Base-by-base conservation (phyloP, 2,113 vertebrate species). In the Tyrannus savana region DNA sequence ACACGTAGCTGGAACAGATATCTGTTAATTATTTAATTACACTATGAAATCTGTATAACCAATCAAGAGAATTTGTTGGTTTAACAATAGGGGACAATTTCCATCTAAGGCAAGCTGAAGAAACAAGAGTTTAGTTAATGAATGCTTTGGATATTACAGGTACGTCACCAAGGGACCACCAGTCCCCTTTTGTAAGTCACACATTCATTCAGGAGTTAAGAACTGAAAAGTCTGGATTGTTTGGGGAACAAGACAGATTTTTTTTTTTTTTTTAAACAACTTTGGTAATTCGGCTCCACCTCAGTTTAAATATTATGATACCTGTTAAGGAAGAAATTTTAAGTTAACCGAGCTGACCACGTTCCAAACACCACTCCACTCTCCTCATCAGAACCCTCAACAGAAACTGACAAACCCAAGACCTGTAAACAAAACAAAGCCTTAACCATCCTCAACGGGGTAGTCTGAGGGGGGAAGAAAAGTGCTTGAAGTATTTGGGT, bases 391-490 rank as follows among this genome's bases (percentile, higher is more conserved):
- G 2, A 23, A 89, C 47, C 8, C 25, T 67, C n/a, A 47, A 58
- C 13, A 68, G 27, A 31, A 91, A 47, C 2, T 30, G 49, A 72
- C 42, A 66, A 90, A 71, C 18, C 4, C 31, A 44, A 67, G 9
- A 46, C 49, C 24, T 28, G 19, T 17, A 60, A 58, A 52, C n/a
- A 89, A 71, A 84, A 83, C 15, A 4, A 53, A 71, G 42, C 53
- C 37, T 53, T 66, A 66, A 31, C 56, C 37, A 49, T 66, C 56
- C 53, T 84, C 64, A 81, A 18, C 7, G 60, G 7, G 12, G 17
- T 21, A 77, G 4, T 6, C 17, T 64, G 7, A 12, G 2, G 2
- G 23, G 7, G 8, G 2, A n/a, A 50, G 7, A 13, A 33, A 9
- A 3, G 9, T 12, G 12, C 6, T 12, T 10, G 4, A 6, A 25